Evolutionary conservation across 2,888 invertebrate genomes (phyloP), one percentile per base, ranked within the genome.

Genomic region (Brachynemurus nebulosus): DNA sequence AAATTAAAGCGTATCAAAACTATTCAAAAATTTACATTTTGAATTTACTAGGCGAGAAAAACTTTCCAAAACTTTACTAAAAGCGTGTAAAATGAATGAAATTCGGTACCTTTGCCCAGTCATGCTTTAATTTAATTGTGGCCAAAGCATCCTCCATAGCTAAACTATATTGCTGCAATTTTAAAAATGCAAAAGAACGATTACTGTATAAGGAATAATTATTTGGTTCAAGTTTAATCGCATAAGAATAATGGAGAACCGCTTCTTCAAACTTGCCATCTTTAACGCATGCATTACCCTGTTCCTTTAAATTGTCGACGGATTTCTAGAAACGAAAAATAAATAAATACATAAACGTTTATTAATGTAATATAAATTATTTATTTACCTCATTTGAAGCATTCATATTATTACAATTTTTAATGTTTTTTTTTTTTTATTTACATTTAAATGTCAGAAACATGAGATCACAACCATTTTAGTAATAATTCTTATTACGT

Each of bases 101-200:
- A 35, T 39, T 40, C 36, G 52, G 53, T 67, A 78, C 84, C 72
- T 86, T 86, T 6, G 83, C 78, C 85, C 86, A 86, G 38, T 75
- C 70, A 14, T 85, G 84, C 59, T 80, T 78, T 44, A 86, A 59
- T 57, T 71, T 69, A 43, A 86, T 83, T 3, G 80, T 77, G 61
- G 80, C 76, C 55, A 79, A 72, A 2, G 88, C 86, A 70, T 88
- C 88, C 60, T 82, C 75, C 53, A 83, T 65, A 0, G 86, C 80
- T 52, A 79, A 72, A 61, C 78, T 81, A 63, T 78, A 84, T 59
- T 84, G 84, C 54, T 82, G 76, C 52, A 82, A 64, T 63, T 83
- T 82, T 25, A 88, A 65, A 63, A 85, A 86, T 9, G 84, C 83
- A 57, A 78, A 74, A 4, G 86, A 86, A 57, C 88, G 70, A 61